These are phyloP conservation scores for Sebastes kiyomatsui DNA, from an alignment of 2,797 vertebrate species.

Conservation along the genomic window DNA sequence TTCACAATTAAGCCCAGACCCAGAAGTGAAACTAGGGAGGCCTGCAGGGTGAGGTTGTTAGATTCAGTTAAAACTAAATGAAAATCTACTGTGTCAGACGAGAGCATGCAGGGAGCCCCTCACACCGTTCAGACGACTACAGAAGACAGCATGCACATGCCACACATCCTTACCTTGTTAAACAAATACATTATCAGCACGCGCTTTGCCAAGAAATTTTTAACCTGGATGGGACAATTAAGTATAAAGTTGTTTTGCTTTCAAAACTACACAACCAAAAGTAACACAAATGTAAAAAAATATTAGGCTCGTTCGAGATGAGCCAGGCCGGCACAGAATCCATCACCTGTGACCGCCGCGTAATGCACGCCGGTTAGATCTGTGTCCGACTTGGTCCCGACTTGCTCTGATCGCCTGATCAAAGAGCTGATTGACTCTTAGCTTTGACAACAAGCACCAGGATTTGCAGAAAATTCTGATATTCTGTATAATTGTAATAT, in stretches of 20 bases:
- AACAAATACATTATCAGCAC: slow-evolving; percentile 96
- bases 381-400: no score
- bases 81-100: slow-evolving; percentile 9
- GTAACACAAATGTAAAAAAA: not conserved
- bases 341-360: no score
- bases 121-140: not conserved
- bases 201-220: slow-evolving; percentile 91
- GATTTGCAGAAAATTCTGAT: no score
- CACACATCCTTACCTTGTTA: slow-evolving; percentile 90
- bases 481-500: no score
- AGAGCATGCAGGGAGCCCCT: slow-evolving; percentile 48
- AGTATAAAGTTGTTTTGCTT: slow-evolving; percentile 42
- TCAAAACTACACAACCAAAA: slow-evolving; percentile 2
- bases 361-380: no score
- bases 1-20: slow-evolving; percentile 12
- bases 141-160: slow-evolving; percentile 43
- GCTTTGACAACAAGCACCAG: no score
- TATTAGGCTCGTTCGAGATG: not conserved
- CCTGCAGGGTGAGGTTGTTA: slow-evolving; percentile 8
- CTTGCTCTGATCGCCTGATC: no score
- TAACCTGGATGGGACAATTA: slow-evolving; percentile 86
- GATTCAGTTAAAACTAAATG: not conserved
- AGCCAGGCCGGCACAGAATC: no score
- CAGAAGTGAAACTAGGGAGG: slow-evolving; percentile 42
- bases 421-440: no score